Percentiles rank a stretch among this genome's conserved stretches.
phyloP scores from a whole-genome alignment of 2,888 invertebrate genomes.

The Drosophila stalkeri region DNA sequence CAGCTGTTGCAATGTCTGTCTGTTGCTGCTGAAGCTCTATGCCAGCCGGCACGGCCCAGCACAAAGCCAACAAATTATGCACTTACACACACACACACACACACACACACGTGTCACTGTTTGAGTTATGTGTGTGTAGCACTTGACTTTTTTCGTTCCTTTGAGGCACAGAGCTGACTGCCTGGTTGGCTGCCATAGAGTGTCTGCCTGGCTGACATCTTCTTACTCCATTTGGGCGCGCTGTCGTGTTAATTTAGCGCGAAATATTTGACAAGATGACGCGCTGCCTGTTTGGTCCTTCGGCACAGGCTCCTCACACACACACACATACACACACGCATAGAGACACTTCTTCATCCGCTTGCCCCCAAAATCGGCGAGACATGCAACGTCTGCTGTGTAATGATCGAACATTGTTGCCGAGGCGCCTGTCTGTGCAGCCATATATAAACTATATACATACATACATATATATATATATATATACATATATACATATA shows the following conservation, averaged over 20 bases:
- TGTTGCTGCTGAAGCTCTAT: conserved; percentile 39
- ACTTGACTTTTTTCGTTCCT: conserved; percentile 68
- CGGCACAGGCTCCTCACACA: conserved; percentile 19
- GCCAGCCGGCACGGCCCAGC: conserved; percentile 54
- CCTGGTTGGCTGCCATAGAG: conserved; percentile 35
- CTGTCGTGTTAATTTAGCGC: conserved; percentile 80
- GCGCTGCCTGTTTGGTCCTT: conserved; percentile 58
- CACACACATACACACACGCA: not conserved
- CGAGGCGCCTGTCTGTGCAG: conserved; percentile 26
- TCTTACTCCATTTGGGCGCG: conserved; percentile 79
- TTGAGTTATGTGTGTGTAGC: conserved; percentile 69
- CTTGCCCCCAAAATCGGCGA: conserved; percentile 28
- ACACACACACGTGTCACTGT: conserved; percentile 44
- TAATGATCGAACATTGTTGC: conserved; percentile 69
- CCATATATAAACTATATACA: conserved; percentile 13
- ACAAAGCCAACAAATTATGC: conserved; percentile 79
- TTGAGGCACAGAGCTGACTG: conserved; percentile 45
- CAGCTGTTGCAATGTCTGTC: conserved; percentile 67
- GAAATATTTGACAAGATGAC: conserved; percentile 80
- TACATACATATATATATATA: not conserved
- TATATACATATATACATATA: not conserved
- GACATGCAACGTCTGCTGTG: conserved; percentile 66
- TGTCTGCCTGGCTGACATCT: conserved; percentile 71
- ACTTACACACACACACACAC: conserved; percentile 52
- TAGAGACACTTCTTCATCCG: conserved; percentile 5